Conservation (phyloP, 2,888 invertebrate species). For the Drosophila planitibia region DNA sequence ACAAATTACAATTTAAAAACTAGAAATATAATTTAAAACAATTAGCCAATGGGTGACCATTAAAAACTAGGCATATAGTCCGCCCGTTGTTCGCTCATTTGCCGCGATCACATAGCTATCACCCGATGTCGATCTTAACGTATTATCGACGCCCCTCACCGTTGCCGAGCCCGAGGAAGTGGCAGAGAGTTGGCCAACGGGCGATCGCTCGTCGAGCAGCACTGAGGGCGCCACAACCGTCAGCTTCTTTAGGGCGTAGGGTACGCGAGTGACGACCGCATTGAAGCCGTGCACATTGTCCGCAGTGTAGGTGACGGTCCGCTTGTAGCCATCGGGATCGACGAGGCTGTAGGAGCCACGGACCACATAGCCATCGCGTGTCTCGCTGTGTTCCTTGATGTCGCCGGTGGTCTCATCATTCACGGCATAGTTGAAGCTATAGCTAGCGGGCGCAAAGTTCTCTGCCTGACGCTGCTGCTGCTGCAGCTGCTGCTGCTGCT, state of each 20-base stretch:
- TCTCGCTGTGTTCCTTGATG: conserved; percentile 86
- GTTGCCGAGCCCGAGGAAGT: background rate
- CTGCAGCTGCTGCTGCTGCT: conserved; percentile 5
- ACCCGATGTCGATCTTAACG: conserved; percentile 11
- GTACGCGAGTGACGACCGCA: conserved; percentile 86
- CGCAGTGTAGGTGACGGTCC: conserved; percentile 86
- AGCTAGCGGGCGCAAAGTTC: conserved; percentile 75
- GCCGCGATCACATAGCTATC: conserved; percentile 65
- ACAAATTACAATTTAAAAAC: conserved; percentile 28
- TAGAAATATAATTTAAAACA: conserved; percentile 50
- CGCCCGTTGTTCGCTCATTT: conserved; percentile 33
- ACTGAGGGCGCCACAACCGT: conserved; percentile 12
- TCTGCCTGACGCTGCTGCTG: conserved; percentile 39
- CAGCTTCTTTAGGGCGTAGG: conserved; percentile 63
- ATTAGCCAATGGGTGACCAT: conserved; percentile 20
- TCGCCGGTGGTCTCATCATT: conserved; percentile 86
- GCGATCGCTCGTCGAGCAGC: conserved; percentile 48
- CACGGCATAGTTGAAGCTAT: conserved; percentile 85
- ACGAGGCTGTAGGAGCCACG: conserved; percentile 86
- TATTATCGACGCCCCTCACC: conserved; percentile 2
- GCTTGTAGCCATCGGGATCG: conserved; percentile 86
- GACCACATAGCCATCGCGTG: conserved; percentile 86
- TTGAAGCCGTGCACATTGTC: conserved; percentile 86
- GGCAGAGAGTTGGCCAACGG: conserved; percentile 1
- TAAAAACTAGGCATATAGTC: conserved; percentile 54